Percentiles rank a stretch among this genome's conserved stretches.
These are phyloP conservation scores for Tiphia femorata DNA, from an alignment of 2,888 invertebrate species.

Conservation along the genomic window DNA sequence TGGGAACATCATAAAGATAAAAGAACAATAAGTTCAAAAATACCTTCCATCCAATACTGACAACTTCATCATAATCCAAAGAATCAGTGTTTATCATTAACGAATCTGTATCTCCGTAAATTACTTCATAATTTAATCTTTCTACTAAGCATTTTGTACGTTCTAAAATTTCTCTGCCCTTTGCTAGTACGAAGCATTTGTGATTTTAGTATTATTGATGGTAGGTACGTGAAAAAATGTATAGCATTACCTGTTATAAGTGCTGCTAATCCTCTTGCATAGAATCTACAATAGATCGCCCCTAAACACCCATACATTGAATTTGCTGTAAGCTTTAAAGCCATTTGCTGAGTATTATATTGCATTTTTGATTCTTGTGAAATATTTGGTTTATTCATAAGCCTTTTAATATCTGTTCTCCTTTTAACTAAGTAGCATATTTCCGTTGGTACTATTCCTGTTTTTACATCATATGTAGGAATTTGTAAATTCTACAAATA, in stretches of 20 bases:
- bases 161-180: slow-evolving; percentile 91
- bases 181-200: slow-evolving; percentile 69
- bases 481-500: slow-evolving; percentile 72
- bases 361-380: slow-evolving; percentile 85
- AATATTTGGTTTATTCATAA: slow-evolving; percentile 87
- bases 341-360: slow-evolving; percentile 97
- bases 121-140: slow-evolving; percentile 91
- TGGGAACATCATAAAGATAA: not conserved
- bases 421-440: slow-evolving; percentile 96
- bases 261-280: slow-evolving; percentile 97
- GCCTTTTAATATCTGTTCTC: slow-evolving; percentile 88
- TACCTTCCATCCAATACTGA: slow-evolving; percentile 75
- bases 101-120: slow-evolving; percentile 99
- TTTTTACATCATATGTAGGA: slow-evolving; percentile 70
- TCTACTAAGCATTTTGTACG: slow-evolving; percentile 94
- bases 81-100: slow-evolving; percentile 98
- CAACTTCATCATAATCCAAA: slow-evolving; percentile 84
- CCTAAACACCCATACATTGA: slow-evolving; percentile 99
- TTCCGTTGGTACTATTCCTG: slow-evolving; percentile 94
- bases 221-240: not conserved
- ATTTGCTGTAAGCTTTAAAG: slow-evolving; percentile 97
- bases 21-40: not conserved
- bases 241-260: slow-evolving; percentile 84
- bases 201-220: not conserved
- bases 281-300: slow-evolving; percentile 94